These are phyloP conservation scores for Papilio polytes DNA, from an alignment of 1,140 invertebrate genomes.

Conservation along the genomic window DNA sequence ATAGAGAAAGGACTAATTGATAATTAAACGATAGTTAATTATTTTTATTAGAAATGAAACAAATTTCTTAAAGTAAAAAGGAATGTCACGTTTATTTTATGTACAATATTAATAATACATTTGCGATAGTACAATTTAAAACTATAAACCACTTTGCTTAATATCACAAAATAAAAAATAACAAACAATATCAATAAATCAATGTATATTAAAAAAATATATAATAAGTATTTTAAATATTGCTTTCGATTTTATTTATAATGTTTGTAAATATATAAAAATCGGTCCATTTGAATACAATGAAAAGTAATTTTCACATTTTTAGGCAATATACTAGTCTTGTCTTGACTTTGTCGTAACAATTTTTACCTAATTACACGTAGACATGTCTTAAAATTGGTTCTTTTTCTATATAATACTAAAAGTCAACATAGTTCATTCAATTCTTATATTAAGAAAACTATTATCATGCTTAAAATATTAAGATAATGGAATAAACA, in stretches of 20 bases:
- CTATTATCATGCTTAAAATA: neutral
- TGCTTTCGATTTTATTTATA: neutral
- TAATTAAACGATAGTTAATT: neutral
- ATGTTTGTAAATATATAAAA: neutral
- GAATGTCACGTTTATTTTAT: slow-evolving; percentile 15
- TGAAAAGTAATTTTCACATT: neutral
- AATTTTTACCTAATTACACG: too few relatives aligned
- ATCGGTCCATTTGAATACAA: neutral
- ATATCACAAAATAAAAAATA: neutral
- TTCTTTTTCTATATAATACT: neutral
- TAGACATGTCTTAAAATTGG: neutral
- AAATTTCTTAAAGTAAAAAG: neutral
- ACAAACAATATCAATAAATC: neutral
- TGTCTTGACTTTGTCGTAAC: too few relatives aligned
- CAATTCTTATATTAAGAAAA: neutral
- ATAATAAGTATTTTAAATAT: neutral
- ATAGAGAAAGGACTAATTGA: neutral
- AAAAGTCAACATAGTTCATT: neutral
- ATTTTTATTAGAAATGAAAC: slow-evolving; percentile 2
- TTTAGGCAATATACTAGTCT: too few relatives aligned
- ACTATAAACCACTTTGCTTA: neutral
- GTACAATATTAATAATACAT: neutral
- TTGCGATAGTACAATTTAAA: slow-evolving; percentile 11
- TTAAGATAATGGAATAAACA: neutral
- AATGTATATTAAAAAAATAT: neutral